These are phyloP conservation scores for Cheilosia grossa DNA, from an alignment of 2,888 invertebrate genomes.

Conservation along the genomic window DNA sequence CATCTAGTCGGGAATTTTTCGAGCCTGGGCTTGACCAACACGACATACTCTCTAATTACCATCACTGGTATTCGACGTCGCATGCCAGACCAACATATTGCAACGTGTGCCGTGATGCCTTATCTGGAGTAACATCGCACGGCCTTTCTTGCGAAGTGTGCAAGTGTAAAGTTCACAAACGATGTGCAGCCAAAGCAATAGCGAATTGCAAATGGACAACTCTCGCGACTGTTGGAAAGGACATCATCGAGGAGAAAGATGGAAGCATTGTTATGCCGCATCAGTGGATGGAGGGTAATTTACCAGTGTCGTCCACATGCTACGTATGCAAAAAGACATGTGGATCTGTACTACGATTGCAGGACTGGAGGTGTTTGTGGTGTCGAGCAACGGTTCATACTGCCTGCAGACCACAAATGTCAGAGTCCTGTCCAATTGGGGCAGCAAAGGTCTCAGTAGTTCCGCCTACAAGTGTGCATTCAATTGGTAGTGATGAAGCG, in stretches of 20 bases:
- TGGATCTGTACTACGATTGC: slow-evolving; percentile 96
- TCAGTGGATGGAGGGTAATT: slow-evolving; percentile 99
- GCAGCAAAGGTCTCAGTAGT: slow-evolving; percentile 95
- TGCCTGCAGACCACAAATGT: slow-evolving; percentile 92
- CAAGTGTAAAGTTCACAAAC: slow-evolving; percentile 98
- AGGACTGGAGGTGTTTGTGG: slow-evolving; percentile 99
- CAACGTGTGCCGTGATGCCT: slow-evolving; percentile 97
- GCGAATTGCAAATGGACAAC: slow-evolving; percentile 99
- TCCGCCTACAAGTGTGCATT: slow-evolving; percentile 96
- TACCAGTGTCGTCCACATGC: slow-evolving; percentile 97
- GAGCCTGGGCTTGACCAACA: slow-evolving; percentile 86
- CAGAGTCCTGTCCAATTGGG: slow-evolving; percentile 93
- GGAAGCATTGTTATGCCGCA: slow-evolving; percentile 97
- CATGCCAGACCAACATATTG: slow-evolving; percentile 98
- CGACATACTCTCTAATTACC: slow-evolving; percentile 88
- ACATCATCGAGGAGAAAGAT: slow-evolving; percentile 96
- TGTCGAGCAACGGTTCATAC: slow-evolving; percentile 96
- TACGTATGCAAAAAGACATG: slow-evolving; percentile 97
- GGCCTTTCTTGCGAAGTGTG: slow-evolving; percentile 98
- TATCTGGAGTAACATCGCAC: slow-evolving; percentile 96
- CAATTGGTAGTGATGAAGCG: slow-evolving; percentile 94
- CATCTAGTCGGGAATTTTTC: slow-evolving; percentile 84
- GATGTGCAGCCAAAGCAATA: slow-evolving; percentile 95
- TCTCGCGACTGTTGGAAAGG: slow-evolving; percentile 96
- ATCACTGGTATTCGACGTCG: slow-evolving; percentile 95